Evolutionary conservation across 2,113 vertebrate species (phyloP).

Genomic region (Circaetus gallicus): DNA sequence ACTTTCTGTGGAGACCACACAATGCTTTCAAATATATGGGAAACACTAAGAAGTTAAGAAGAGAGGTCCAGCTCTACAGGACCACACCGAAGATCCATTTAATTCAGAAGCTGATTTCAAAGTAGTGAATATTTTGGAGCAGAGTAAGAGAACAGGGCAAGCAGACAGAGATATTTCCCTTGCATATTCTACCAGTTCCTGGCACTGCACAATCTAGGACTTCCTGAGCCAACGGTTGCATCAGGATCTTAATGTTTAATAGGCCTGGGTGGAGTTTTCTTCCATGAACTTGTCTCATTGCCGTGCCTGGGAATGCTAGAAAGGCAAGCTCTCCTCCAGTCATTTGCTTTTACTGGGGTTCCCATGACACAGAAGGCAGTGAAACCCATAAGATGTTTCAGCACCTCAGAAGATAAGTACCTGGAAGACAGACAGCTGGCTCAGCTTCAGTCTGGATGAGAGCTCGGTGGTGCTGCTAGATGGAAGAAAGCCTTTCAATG

Average conservation of each 20-base stretch:
- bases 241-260: conserved; percentile 3
- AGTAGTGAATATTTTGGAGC: background rate
- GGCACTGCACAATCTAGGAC: background rate
- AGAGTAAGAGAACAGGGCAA: background rate
- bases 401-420: conserved; percentile 19
- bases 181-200: background rate
- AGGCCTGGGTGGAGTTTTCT: background rate
- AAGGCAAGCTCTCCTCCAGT: background rate
- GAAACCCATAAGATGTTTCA: conserved; percentile 8
- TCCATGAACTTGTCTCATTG: background rate
- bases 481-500: background rate
- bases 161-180: background rate
- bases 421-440: conserved; percentile 44
- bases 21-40: background rate
- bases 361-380: background rate
- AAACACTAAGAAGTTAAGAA: background rate
- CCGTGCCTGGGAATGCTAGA: background rate
- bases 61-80: background rate
- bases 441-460: background rate
- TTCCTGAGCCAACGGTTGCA: background rate
- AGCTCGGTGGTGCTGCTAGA: background rate
- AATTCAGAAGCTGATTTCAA: background rate
- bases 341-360: conserved; percentile 3
- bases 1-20: conserved; percentile 41
- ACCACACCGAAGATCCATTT: conserved; percentile 5